Conservation (phyloP, 1,140 invertebrate genomes). For the Vollenhovia emeryi region DNA sequence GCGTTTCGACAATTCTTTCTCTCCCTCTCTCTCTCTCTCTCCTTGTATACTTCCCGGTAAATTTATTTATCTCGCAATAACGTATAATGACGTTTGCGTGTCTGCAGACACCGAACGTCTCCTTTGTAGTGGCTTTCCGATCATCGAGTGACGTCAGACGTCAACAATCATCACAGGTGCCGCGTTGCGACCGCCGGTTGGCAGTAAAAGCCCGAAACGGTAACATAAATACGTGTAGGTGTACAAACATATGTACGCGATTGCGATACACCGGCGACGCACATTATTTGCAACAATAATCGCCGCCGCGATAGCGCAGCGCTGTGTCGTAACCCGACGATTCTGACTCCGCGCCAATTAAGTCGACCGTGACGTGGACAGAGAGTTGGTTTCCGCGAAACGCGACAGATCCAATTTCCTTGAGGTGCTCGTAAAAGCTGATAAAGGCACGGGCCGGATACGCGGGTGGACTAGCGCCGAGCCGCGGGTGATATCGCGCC, state of each 20-base stretch:
- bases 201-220: constrained; percentile 1
- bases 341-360: background rate
- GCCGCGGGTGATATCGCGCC: background rate
- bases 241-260: background rate
- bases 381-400: background rate
- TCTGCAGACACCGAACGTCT: background rate
- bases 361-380: background rate
- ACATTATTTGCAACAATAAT: background rate
- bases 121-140: background rate
- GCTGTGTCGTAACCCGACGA: background rate
- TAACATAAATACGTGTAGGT: background rate
- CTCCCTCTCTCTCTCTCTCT: too few relatives aligned
- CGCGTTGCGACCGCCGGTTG: background rate
- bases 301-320: background rate
- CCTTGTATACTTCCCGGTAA: background rate
- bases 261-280: background rate
- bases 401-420: background rate
- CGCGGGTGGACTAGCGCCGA: background rate
- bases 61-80: background rate
- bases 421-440: background rate
- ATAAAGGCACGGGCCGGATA: background rate
- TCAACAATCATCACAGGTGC: background rate
- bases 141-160: background rate
- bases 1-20: background rate
- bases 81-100: background rate